Evolutionary conservation across 2,113 vertebrate genomes (phyloP), one percentile per base, ranked within the genome.

Genomic region (Megaceryle maxima): DNA sequence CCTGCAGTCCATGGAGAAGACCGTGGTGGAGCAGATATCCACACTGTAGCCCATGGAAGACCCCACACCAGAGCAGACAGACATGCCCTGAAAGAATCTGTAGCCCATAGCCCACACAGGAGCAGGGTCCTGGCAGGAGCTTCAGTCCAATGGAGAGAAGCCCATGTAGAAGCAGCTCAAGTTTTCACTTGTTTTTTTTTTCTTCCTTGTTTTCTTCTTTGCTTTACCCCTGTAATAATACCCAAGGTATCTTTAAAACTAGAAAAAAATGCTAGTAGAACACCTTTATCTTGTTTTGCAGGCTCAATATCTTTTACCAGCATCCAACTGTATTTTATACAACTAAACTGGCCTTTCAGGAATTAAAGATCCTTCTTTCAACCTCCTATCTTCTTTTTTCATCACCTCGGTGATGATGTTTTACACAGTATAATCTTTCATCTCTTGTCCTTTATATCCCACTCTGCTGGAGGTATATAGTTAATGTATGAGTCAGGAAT

Each of bases 71-170:
- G 11, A 69, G 29, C 5, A 37, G 41, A 2, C 20, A 9, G 46
- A 35, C 10, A 2, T n/a, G 13, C 4, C 31, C 31, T 64, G 37
- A 55, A 78, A 35, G 19, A 59, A 88, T 4, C 11, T 44, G 31
- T 10, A 78, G 13, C 19, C n/a, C 10, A 5, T 0, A 28, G 5
- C 5, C 13, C 9, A 26, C 10, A 2, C 28, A 53, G 31, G 22
- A 77, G 10, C 10, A 55, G 31, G 24, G 3, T 83, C 19, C 31
- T 35, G 57, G 11, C 24, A 53, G 68, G 10, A 62, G 2, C 19
- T 64, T 12, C 31, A 24, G 9, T 4, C 24, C 1, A 0, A 0
- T 19, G 8, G 24, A 66, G 10, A 64, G 29, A 3, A 46, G 4
- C 14, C 13, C 59, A 66, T 1, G 0, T 5, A 21, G 21, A 11